Evolutionary conservation across 2,888 invertebrate genomes (phyloP), one percentile per base, ranked within the genome.

Genomic region (Tenodera sinensis): DNA sequence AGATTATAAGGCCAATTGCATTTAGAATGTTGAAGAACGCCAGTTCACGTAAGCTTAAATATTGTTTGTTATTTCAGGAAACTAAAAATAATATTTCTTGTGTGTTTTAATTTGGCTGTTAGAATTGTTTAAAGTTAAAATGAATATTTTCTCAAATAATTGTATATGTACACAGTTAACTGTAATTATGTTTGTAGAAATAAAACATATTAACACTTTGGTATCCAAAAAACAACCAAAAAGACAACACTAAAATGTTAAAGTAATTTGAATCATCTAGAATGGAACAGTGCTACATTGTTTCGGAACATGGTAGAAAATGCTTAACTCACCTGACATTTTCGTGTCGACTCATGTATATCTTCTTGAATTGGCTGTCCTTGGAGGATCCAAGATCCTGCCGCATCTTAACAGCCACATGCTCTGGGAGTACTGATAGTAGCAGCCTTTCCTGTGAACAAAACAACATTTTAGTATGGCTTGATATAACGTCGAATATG

Each of bases 291-390:
- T 34, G 83, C 14, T 83, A 42, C 30, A 30, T 30, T n/a, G n/a
- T n/a, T 4, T 30, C 30, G 30, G 4, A 30, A 30, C 4, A 3
- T 30, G 30, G 15, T 12, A 91, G 82, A 34, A 34, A 34, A 34
- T 7, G 0, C 34, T 34, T 34, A 34, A 91, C 94, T 94, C 94
- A 97, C 97, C 98, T 98, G 92, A 99, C 98, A 93, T 99, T 98
- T 93, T 99, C 98, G 93, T 98, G 98, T 28, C 98, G 95, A 91
- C 98, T 98, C 98, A 99, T 98, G 93, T 98, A 99, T 92, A 99
- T 98, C 94, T 98, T 98, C 94, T 98, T 98, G 93, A 99, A 99
- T 93, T 98, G 98, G 3, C 98, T 98, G 92, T 98, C 98, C 90
- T 97, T 96, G 42, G 97, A 96, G 2, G 94, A 94, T 42, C 98